Evolutionary conservation across 2,113 vertebrate species (phyloP).

Genomic region (Mugil cephalus): DNA sequence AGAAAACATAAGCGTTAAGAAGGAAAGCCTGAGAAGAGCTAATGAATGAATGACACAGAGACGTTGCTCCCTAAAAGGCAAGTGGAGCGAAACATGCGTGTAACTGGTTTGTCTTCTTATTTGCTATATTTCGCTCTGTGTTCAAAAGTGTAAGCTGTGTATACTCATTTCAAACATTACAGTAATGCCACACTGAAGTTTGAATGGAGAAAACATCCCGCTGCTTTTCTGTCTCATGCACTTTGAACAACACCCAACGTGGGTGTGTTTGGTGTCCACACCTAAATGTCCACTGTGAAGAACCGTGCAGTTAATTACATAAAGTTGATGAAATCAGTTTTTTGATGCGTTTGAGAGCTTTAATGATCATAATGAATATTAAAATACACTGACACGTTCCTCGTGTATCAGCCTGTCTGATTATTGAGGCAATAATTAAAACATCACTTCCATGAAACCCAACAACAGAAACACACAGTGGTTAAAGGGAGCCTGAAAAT

Average conservation of each 20-base stretch:
- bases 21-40: constrained; percentile 3
- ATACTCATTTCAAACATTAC: background rate
- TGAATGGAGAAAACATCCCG: background rate
- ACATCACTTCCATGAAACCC: too few relatives aligned
- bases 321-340: too few relatives aligned
- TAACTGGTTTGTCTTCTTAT: background rate
- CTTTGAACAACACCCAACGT: background rate
- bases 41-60: background rate
- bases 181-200: background rate
- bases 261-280: background rate
- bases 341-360: too few relatives aligned
- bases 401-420: too few relatives aligned
- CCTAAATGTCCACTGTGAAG: too few relatives aligned
- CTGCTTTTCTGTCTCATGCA: background rate
- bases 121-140: background rate
- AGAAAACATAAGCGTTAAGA: constrained; percentile 19
- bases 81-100: background rate
- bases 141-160: background rate
- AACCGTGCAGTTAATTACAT: too few relatives aligned
- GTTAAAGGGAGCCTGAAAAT: constrained; percentile 1
- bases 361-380: too few relatives aligned
- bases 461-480: background rate
- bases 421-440: too few relatives aligned
- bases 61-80: constrained; percentile 16
- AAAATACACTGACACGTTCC: too few relatives aligned